These are phyloP conservation scores for Rhyacichthys aspro DNA, from an alignment of 2,797 vertebrate species.

Conservation along the genomic window DNA sequence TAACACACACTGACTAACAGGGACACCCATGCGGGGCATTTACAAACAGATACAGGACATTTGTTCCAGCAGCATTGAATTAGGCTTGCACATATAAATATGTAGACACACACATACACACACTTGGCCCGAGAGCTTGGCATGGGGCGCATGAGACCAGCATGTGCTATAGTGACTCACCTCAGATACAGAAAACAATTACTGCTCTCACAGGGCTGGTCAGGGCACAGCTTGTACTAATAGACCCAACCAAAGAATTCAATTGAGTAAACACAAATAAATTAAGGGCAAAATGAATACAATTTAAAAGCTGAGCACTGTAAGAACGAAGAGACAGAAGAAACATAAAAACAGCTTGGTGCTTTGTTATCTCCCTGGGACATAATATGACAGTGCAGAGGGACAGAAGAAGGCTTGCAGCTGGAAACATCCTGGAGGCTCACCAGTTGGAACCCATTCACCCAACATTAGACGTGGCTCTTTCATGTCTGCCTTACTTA, in stretches of 20 bases:
- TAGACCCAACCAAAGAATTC: conserved; percentile 55
- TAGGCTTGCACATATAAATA: conserved; percentile 61
- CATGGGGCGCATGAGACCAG: conserved; percentile 72
- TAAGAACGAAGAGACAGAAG: conserved; percentile 32
- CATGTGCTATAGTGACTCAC: conserved; percentile 74
- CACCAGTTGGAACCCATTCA: conserved; percentile 45
- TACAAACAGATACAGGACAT: conserved; percentile 71
- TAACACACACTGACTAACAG: conserved; percentile 72
- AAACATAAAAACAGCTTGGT: conserved; percentile 36
- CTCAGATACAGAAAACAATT: conserved; percentile 80
- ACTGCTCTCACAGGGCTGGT: conserved; percentile 73
- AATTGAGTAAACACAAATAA: conserved; percentile 32
- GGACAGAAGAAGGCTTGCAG: conserved; percentile 42
- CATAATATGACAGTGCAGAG: conserved; percentile 52
- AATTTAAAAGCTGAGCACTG: conserved; percentile 18
- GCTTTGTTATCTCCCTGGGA: conserved; percentile 56
- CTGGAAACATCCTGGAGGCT: conserved; percentile 39
- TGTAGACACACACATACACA: conserved; percentile 29
- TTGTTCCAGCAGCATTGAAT: conserved; percentile 73
- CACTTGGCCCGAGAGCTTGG: conserved; percentile 75
- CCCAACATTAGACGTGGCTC: conserved; percentile 47
- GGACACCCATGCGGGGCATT: conserved; percentile 78
- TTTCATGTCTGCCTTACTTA: conserved; percentile 57
- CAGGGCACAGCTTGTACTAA: conserved; percentile 70
- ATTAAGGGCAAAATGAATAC: conserved; percentile 17